A percentile compares a stretch with the other conserved stretches of the same genome.
These are phyloP conservation scores for Eumacrocentrus americanus DNA, from an alignment of 2,888 invertebrate species.

Conservation along the genomic window DNA sequence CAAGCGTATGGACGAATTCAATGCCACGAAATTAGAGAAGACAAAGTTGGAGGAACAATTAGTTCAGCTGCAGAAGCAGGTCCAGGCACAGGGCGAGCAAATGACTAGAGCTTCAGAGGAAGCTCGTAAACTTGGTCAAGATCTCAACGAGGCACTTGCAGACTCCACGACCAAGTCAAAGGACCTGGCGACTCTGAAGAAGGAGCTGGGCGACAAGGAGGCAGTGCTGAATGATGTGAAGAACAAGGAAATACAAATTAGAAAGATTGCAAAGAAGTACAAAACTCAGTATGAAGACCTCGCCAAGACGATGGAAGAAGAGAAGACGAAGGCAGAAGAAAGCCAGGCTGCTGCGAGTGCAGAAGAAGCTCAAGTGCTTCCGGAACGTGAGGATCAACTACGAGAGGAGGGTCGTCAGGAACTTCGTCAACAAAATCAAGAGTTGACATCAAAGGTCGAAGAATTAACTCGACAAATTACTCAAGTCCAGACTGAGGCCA, in stretches of 20 bases:
- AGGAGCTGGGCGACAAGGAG: slow-evolving; percentile 73
- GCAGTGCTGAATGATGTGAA: slow-evolving; percentile 71
- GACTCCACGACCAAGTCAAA: slow-evolving; percentile 67
- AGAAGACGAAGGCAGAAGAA: slow-evolving; percentile 67
- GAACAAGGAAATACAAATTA: slow-evolving; percentile 75
- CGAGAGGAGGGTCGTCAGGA: slow-evolving; percentile 63
- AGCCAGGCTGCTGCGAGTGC: slow-evolving; percentile 53
- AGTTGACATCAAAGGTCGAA: slow-evolving; percentile 51
- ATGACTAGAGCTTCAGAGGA: slow-evolving; percentile 65
- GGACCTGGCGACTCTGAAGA: slow-evolving; percentile 69
- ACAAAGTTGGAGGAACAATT: slow-evolving; percentile 74
- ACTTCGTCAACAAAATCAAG: slow-evolving; percentile 53
- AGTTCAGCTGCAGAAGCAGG: slow-evolving; percentile 66
- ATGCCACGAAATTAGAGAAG: slow-evolving; percentile 70
- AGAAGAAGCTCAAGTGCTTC: slow-evolving; percentile 53
- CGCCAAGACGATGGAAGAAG: slow-evolving; percentile 70
- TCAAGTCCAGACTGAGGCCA: slow-evolving; percentile 67
- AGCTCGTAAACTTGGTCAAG: slow-evolving; percentile 70
- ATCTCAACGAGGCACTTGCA: slow-evolving; percentile 69
- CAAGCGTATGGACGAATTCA: slow-evolving; percentile 73
- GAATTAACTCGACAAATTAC: slow-evolving; percentile 61
- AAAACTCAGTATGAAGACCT: slow-evolving; percentile 85
- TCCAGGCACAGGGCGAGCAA: slow-evolving; percentile 61
- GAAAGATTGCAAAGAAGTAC: slow-evolving; percentile 92
- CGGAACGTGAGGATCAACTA: slow-evolving; percentile 61